These are phyloP conservation scores for Pentalonia nigronervosa DNA, from an alignment of 1,140 invertebrate species.

Conservation along the genomic window DNA sequence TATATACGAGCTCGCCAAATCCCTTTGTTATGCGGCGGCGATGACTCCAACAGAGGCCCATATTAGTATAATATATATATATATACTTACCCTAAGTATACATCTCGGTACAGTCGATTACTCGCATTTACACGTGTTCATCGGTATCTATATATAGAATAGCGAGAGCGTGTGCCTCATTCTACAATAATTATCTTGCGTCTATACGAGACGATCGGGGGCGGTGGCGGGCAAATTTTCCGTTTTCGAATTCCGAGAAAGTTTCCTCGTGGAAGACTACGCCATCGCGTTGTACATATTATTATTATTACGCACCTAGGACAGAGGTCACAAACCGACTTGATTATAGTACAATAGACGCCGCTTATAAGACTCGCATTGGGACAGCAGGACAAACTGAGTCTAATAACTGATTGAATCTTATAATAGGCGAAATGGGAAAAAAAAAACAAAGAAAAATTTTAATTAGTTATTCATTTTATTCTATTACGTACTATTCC, in stretches of 20 bases:
- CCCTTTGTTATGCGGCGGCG: background rate
- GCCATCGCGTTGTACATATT: background rate
- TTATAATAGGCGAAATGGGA: too few species aligned
- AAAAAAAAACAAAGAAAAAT: too few species aligned
- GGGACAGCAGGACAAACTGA: too few species aligned
- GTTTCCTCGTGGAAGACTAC: background rate
- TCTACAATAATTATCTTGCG: background rate
- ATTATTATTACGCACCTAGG: background rate
- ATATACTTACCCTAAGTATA: background rate
- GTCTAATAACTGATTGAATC: too few species aligned
- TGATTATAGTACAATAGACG: too few species aligned
- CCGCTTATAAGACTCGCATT: too few species aligned
- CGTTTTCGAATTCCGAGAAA: background rate
- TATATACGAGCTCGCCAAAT: background rate
- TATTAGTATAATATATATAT: background rate
- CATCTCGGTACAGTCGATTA: background rate
- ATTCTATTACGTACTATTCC: too few species aligned
- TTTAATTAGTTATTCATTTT: too few species aligned
- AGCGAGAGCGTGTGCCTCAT: background rate
- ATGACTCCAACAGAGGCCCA: background rate
- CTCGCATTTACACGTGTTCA: background rate
- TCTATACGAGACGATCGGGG: background rate
- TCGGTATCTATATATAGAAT: background rate
- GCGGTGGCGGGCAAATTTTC: background rate
- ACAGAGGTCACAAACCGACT: background rate